Evolutionary conservation across 2,113 vertebrate genomes (phyloP), one percentile per base, ranked within the genome.

Genomic region (Scolopax mira): DNA sequence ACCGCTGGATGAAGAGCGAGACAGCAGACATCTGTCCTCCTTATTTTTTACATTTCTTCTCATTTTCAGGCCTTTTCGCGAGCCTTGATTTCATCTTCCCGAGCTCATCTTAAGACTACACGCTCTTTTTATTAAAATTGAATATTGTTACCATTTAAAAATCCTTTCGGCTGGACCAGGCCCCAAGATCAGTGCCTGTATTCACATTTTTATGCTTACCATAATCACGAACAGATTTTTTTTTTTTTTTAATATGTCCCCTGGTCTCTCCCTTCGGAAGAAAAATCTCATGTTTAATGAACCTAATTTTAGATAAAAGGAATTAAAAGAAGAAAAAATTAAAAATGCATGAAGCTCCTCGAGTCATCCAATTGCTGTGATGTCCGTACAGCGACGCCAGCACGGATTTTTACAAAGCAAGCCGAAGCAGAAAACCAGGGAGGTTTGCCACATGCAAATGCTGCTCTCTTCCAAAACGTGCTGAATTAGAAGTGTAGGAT

Each of bases 221-320:
- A 0, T 77, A 83, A 67, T 85, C 71, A 81, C 35, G 37, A 92
- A 65, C 61, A 65, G 85, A 67, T 77, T 55, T 64, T 44, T 18
- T 18, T 39, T 60, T 83, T 81, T 69, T 67, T 73, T 66, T 31
- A 62, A 48, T 16, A 30, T 33, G 69, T 81, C 82, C 83, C 44
- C 61, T n/a, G 21, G 39, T 92, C 96, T 96, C 72, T 95, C 61
- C 73, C 35, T 92, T 65, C 30, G 42, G 89, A 93, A 94, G 82
- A 83, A 94, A 85, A 94, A 96, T 67, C 90, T 88, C 31, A 6
- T 75, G 65, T 93, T 95, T 96, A 92, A 94, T 72, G 65, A 94
- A 95, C 93, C 81, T 93, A 86, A 93, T 96, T 97, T 96, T 64
- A 96, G 93, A 96, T 95, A 88, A 97, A 96, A 93, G 79, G 90